phyloP scores from a whole-genome alignment of 1,140 invertebrate species.

The Ganaspis sp. region DNA sequence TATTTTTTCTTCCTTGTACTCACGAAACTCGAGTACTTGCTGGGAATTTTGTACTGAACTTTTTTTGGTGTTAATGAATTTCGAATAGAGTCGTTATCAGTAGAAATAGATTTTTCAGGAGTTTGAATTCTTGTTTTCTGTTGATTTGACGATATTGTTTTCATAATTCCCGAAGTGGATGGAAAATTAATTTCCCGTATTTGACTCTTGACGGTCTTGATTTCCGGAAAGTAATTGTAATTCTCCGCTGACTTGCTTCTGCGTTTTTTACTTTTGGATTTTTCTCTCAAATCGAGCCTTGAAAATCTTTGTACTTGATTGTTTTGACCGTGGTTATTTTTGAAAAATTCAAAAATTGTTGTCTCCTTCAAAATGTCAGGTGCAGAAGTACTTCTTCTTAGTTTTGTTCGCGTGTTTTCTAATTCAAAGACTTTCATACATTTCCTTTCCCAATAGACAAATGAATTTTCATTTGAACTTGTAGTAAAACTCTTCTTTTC shows the following conservation, averaged over 20 bases:
- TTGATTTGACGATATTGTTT: too few relatives aligned
- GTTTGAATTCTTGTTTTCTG: too few relatives aligned
- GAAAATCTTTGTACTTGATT: neutral
- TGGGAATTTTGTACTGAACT: too few relatives aligned
- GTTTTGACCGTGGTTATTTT: too few relatives aligned
- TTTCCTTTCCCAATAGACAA: neutral
- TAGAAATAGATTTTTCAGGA: too few relatives aligned
- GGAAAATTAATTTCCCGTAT: too few relatives aligned
- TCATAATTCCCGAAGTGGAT: too few relatives aligned
- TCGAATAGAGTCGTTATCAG: too few relatives aligned
- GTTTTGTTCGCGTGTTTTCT: neutral
- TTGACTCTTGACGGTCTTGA: too few relatives aligned
- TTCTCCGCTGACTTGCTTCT: neutral
- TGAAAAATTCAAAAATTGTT: neutral
- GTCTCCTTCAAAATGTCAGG: neutral
- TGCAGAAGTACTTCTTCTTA: neutral
- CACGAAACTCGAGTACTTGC: too few relatives aligned
- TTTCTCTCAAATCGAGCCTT: too few relatives aligned
- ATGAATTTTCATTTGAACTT: neutral
- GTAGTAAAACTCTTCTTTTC: neutral
- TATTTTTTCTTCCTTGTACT: neutral
- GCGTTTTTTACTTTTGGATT: neutral
- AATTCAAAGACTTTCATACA: neutral
- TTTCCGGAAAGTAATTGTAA: neutral
- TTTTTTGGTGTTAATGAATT: too few relatives aligned